A percentile compares a stretch with the other conserved stretches of the same genome.
phyloP scores from a whole-genome alignment of 2,797 vertebrate species.

The Paratrypauchen microcephalus region DNA sequence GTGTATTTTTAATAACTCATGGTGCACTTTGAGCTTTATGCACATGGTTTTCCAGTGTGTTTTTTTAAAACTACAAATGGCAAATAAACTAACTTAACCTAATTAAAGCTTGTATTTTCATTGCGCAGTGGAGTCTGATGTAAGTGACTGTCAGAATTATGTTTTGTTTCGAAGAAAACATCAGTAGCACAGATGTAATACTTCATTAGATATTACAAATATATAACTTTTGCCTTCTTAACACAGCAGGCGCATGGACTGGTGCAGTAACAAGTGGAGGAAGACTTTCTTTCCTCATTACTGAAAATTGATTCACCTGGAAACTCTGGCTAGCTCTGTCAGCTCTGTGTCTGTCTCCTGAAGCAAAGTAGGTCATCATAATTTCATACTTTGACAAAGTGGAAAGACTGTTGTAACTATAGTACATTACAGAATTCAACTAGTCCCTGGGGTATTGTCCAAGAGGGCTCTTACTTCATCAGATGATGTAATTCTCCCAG shows the following conservation, averaged over 20 bases:
- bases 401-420: neutral
- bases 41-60: no score
- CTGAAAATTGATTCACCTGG: neutral
- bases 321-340: neutral
- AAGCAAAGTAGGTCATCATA: neutral
- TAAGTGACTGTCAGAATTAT: neutral
- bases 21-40: no score
- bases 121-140: neutral
- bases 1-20: no score
- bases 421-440: neutral
- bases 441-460: neutral
- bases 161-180: neutral
- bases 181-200: neutral
- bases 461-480: neutral
- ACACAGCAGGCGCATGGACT: neutral
- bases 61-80: no score
- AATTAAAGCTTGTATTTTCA: neutral
- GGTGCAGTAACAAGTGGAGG: neutral
- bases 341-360: neutral
- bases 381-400: neutral
- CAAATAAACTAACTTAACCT: no score
- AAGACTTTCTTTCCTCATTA: constrained; percentile 6
- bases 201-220: neutral
- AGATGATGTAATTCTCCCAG: neutral
- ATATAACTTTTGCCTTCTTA: neutral